Base-by-base conservation (phyloP, 2,113 vertebrate species). In the Erpornis zantholeuca region DNA sequence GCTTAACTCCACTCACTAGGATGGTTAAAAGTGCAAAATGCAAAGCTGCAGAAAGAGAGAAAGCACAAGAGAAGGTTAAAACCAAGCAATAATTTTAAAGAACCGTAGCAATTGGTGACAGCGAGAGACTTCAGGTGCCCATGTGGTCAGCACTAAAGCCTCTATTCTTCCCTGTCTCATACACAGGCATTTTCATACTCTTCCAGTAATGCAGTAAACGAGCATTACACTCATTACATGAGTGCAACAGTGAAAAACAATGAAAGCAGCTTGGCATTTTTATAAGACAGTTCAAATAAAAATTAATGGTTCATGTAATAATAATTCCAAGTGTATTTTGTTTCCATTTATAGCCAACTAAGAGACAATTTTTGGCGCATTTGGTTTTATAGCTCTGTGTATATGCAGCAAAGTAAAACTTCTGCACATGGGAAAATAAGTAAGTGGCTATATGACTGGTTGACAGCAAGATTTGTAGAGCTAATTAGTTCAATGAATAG, bases 401-500 rank as follows among this genome's bases (percentile, higher is more conserved):
- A 40, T 82, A 75, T 22, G 77, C 54, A 66, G 88, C 84, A 92
- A 95, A 85, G 79, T 88, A 94, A 93, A 92, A 95, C 87, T 63
- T 76, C 89, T 70, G 89, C 91, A 87, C 50, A 54, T 77, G 79
- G 66, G 84, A 65, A 92, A 95, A 97, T 94, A 97, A 97, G 94
- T 92, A 96, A 94, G 82, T 73, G 81, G 91, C 79, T 95, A 40
- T 93, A 91, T 93, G 96, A 97, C 90, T 94, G 82, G 82, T 28
- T 96, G 96, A 96, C 91, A 95, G 92, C 56, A 96, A 96, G 94
- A 96, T 96, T 96, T 97, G 96, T 96, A 90, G 96, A 93, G 94
- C 91, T 96, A 96, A 96, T 97, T 97, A 96, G 92, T 94, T 92
- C 96, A 94, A 92, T 91, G 96, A 97, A 95, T 92, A 96, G 91